phyloP scores from a whole-genome alignment of 2,797 vertebrate species.

The Caiman crocodilus region DNA sequence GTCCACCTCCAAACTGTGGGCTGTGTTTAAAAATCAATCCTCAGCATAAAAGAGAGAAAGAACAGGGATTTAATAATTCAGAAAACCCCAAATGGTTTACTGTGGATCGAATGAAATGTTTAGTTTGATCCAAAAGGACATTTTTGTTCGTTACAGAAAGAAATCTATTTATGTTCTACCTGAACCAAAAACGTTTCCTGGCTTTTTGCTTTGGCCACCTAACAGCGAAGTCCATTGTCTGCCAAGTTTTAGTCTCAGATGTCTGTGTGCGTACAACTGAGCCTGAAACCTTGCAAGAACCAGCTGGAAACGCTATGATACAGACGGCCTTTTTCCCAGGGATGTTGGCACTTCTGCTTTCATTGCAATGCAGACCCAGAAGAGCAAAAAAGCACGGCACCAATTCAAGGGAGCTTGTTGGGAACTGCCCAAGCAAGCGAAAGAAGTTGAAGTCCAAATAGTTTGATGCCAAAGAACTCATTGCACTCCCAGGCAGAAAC shows the following conservation, averaged over 20 bases:
- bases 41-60: no score
- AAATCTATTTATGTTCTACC: no score
- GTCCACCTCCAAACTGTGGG: no score
- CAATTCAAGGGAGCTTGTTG: not conserved
- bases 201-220: not conserved
- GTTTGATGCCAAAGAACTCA: not conserved
- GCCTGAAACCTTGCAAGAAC: not conserved
- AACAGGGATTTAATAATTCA: no score
- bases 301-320: not conserved
- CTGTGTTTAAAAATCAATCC: no score
- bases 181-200: no score
- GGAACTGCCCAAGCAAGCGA: constrained; percentile 10
- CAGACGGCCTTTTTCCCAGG: not conserved
- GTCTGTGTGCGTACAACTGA: not conserved
- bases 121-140: no score
- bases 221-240: not conserved
- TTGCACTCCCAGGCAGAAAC: not conserved
- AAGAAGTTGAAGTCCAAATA: constrained; percentile 5
- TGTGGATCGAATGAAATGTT: no score
- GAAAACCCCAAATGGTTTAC: no score
- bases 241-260: not conserved
- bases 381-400: not conserved
- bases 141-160: no score
- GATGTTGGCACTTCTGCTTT: not conserved
- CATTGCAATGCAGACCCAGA: not conserved